A percentile compares a stretch with the other conserved stretches of the same genome.
phyloP scores from a whole-genome alignment of 2,797 vertebrate species.

The Hydrolagus colliei region DNA sequence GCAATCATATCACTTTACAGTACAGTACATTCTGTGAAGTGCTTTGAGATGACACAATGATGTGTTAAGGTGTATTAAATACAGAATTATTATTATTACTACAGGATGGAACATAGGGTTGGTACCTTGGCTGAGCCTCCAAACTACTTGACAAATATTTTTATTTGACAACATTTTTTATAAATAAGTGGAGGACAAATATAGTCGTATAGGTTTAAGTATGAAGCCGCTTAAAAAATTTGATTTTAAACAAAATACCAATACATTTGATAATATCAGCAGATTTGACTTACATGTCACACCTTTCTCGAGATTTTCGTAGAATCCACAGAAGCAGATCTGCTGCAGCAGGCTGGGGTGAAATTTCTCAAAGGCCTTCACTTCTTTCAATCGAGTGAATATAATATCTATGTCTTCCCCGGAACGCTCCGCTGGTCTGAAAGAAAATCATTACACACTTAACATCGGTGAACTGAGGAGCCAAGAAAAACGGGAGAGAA shows the following conservation, averaged over 20 bases:
- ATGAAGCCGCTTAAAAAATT: not conserved
- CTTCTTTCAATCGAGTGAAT: slow-evolving; percentile 77
- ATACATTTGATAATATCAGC: not conserved
- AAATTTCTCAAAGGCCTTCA: slow-evolving; percentile 90
- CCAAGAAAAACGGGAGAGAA: too few species aligned
- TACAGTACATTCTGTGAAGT: too few species aligned
- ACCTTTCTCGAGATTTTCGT: slow-evolving; percentile 88
- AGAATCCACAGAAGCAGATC: slow-evolving; percentile 88
- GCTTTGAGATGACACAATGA: too few species aligned
- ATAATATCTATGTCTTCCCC: slow-evolving; percentile 92
- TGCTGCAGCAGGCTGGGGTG: slow-evolving; percentile 83
- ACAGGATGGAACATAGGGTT: not conserved
- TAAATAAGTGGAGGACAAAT: not conserved
- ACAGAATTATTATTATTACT: not conserved
- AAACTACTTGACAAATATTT: not conserved
- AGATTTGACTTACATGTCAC: slow-evolving; percentile 75
- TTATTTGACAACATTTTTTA: not conserved
- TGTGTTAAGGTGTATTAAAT: too few species aligned
- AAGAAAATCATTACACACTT: slow-evolving; percentile 27
- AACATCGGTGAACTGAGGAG: not conserved
- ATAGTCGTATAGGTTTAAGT: not conserved
- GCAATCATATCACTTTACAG: too few species aligned
- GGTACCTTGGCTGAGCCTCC: too few species aligned
- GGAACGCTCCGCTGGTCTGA: slow-evolving; percentile 82
- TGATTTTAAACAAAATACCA: not conserved